Conservation (phyloP, 2,888 invertebrate genomes). For the Neoaliturus tenellus region DNA sequence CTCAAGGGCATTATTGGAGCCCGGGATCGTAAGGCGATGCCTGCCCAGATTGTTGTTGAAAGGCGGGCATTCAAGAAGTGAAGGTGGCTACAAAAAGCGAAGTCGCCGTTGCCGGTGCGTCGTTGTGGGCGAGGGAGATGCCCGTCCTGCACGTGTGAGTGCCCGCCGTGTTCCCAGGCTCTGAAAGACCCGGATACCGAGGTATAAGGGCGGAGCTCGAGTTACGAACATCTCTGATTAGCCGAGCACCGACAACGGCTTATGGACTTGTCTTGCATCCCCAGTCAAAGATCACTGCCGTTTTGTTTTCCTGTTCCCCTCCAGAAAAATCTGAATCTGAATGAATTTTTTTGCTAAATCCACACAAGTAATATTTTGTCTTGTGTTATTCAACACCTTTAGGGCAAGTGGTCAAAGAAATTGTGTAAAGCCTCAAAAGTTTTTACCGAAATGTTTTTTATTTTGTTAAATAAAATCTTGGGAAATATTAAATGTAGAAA, state of each 20-base stretch:
- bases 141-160: background rate
- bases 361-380: too few species aligned
- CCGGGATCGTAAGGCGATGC: slow-evolving; percentile 10
- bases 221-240: slow-evolving; percentile 13
- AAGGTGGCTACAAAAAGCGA: slow-evolving; percentile 26
- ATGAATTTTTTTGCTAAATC: too few species aligned
- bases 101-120: background rate
- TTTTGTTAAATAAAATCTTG: too few species aligned
- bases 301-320: too few species aligned
- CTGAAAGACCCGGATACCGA: slow-evolving; percentile 10
- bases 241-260: background rate
- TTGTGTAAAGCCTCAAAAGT: too few species aligned
- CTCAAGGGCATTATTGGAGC: background rate
- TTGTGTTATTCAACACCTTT: too few species aligned
- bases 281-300: too few species aligned
- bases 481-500: too few species aligned
- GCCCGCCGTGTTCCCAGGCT: slow-evolving; percentile 19
- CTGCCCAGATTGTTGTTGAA: background rate
- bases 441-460: too few species aligned
- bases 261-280: background rate
- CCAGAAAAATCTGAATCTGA: too few species aligned
- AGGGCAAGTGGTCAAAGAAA: too few species aligned
- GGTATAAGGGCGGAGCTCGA: background rate
- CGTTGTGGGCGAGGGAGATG: background rate
- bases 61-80: slow-evolving; percentile 30